Base-by-base conservation (phyloP, 1,140 invertebrate species). In the Hycleus phaleratus region DNA sequence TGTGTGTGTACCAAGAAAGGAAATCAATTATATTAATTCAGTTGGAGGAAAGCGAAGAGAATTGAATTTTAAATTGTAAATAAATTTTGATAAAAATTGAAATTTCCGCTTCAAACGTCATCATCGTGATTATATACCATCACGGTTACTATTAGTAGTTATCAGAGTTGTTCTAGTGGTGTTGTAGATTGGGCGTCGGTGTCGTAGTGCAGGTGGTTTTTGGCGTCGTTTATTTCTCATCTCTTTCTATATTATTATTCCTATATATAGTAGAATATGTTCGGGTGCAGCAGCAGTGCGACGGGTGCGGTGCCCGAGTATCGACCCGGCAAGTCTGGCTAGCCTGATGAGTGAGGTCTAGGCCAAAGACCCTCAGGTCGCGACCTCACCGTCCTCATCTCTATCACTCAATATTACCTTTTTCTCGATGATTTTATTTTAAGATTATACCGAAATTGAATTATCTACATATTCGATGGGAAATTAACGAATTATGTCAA, bases 361-460 rank as follows among this genome's bases (percentile, higher is more conserved):
- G 67, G 67, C 63, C 67, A 68, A 65, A 68, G 67, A 68, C 67
- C 65, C 60, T 48, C 61, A 59, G 67, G 65, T 67, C 65, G 58
- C 62, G 63, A 68, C 67, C 67, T 59, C 63, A 26, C 45, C 59
- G 48, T 26, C 25, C 49, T 56, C 39, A 42, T n/a, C 40, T 11
- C 40, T n/a, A 7, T 42, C 11, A 1, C 11, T 8, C 4, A 42
- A 7, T 39, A 10, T 39, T 42, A n/a, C 40, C 9, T 42, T n/a
- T 42, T 42, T 42, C 38, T 42, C 38, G 10, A 2, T 3, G 1
- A 42, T n/a, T 42, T 42, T 18, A 18, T 18, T 18, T 18, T 0
- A 18, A 18, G 2, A 1, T 18, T 18, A 18, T 1, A 18, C 1
- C 18, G 18, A 18, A 18, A 18, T 18, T 18, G 18, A 18, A 1